These are phyloP conservation scores for Phainopepla nitens DNA, from an alignment of 2,113 vertebrate species.

Conservation along the genomic window DNA sequence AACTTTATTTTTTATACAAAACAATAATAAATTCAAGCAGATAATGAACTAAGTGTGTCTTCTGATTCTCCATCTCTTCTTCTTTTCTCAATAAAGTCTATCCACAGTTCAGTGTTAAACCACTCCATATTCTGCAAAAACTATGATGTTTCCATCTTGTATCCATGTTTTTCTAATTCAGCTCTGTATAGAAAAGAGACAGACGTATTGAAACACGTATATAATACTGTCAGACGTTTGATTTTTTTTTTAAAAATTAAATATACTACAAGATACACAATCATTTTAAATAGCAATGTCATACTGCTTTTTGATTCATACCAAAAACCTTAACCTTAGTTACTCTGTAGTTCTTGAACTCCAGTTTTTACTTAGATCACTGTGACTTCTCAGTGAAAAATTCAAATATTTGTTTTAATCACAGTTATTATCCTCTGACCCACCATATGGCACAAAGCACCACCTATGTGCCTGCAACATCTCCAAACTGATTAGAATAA, in stretches of 20 bases:
- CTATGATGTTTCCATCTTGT: constrained; percentile 99
- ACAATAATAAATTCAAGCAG: constrained; percentile 56
- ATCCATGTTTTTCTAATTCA: constrained; percentile 97
- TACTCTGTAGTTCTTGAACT: background rate
- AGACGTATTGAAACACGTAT: background rate
- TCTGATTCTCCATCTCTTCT: constrained; percentile 15
- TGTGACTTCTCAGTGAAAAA: background rate
- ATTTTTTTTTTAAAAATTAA: background rate
- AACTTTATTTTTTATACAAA: constrained; percentile 70
- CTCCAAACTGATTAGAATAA: background rate
- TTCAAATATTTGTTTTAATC: background rate
- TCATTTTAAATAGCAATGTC: background rate
- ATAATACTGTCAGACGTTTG: background rate
- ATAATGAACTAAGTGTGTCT: background rate
- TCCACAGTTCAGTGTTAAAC: constrained; percentile 55
- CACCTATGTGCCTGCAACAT: background rate
- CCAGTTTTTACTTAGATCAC: background rate
- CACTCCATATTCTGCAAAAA: constrained; percentile 24
- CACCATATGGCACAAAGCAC: background rate
- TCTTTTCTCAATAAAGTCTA: background rate
- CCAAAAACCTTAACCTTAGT: background rate
- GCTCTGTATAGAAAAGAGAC: constrained; percentile 77
- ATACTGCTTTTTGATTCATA: background rate
- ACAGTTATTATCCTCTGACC: background rate
- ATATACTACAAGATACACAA: background rate